These are phyloP conservation scores for Siniperca obscura DNA, from an alignment of 2,797 vertebrate species.

Conservation along the genomic window DNA sequence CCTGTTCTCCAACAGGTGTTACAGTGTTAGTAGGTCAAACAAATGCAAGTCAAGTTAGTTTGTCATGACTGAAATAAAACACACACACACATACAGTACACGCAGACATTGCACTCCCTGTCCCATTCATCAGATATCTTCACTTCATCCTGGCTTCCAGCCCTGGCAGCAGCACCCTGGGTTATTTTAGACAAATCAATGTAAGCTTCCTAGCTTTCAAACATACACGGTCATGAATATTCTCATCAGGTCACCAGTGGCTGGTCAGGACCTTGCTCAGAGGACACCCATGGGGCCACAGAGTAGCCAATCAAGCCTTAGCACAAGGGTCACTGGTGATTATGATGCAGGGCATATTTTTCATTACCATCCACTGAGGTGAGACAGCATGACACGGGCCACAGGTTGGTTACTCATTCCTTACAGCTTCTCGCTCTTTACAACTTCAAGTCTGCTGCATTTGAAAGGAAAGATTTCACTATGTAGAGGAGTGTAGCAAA, in stretches of 20 bases:
- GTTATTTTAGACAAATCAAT: constrained; percentile 70
- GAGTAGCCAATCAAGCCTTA: constrained; percentile 73
- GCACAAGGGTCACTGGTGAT: constrained; percentile 72
- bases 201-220: constrained; percentile 56
- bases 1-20: not conserved
- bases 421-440: constrained; percentile 32
- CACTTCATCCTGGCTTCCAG: constrained; percentile 12
- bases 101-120: not conserved
- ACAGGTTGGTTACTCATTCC: constrained; percentile 64
- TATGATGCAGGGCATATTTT: constrained; percentile 77
- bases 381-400: constrained; percentile 65
- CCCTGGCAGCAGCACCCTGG: constrained; percentile 28
- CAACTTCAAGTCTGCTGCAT: constrained; percentile 38
- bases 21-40: constrained; percentile 8
- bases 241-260: constrained; percentile 69
- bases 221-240: constrained; percentile 76
- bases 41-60: constrained; percentile 26
- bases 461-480: constrained; percentile 35
- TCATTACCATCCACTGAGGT: constrained; percentile 70
- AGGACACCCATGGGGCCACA: constrained; percentile 68
- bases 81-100: constrained; percentile 1
- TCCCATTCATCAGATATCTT: constrained; percentile 22
- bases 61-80: constrained; percentile 7
- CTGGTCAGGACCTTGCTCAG: constrained; percentile 75
- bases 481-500: constrained; percentile 2